These are phyloP conservation scores for Eudemis profundana DNA, from an alignment of 2,888 invertebrate species.

Conservation along the genomic window DNA sequence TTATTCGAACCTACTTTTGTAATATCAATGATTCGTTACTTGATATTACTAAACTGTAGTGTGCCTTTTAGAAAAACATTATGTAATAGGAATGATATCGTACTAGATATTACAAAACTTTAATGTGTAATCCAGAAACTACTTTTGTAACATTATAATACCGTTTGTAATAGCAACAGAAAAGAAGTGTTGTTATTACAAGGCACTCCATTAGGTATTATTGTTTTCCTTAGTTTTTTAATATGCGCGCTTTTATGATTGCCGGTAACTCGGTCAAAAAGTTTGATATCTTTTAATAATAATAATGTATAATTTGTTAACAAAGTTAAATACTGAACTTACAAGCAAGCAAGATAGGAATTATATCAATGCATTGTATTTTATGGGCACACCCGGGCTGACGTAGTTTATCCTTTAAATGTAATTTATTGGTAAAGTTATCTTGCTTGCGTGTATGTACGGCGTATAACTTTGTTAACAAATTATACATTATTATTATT, in stretches of 20 bases:
- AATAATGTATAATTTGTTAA: neutral
- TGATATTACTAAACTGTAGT: neutral
- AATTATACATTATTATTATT: too few species aligned
- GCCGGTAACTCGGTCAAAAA: neutral
- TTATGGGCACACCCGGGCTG: too few species aligned
- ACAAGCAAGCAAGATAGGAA: neutral
- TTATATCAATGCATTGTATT: neutral
- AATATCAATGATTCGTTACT: too few species aligned
- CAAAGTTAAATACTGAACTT: neutral
- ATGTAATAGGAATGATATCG: neutral
- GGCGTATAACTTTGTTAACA: neutral
- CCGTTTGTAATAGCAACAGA: neutral
- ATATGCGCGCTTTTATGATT: neutral
- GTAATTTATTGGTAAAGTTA: neutral
- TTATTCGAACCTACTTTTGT: too few species aligned
- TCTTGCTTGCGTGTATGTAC: neutral
- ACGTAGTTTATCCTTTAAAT: too few species aligned
- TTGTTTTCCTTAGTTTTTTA: too few species aligned
- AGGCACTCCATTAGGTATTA: neutral
- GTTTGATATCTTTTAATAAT: too few species aligned
- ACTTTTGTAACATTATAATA: constrained; percentile 1
- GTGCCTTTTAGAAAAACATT: neutral
- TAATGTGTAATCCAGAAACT: neutral
- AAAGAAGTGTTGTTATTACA: neutral
- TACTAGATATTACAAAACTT: neutral